Conservation (phyloP, 1,140 invertebrate species). For the Bombus affinis region DNA sequence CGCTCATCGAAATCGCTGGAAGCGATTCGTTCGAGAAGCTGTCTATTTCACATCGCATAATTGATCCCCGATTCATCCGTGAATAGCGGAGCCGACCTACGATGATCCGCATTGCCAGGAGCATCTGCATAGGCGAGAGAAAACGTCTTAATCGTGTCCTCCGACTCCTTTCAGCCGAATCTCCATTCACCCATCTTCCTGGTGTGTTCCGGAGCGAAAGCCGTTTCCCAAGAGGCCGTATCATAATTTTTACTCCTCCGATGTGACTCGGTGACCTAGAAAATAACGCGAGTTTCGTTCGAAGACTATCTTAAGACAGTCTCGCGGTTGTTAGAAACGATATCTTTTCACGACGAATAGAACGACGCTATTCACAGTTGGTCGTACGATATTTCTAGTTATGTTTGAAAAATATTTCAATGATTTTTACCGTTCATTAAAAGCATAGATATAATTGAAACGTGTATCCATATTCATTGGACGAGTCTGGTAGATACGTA, state of each 20-base stretch:
- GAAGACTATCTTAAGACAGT: neutral
- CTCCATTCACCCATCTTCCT: neutral
- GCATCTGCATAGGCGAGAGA: neutral
- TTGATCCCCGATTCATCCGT: neutral
- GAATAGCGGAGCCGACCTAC: neutral
- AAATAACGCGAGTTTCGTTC: conserved; percentile 27
- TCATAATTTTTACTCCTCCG: neutral
- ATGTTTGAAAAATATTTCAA: neutral
- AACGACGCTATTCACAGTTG: conserved; percentile 32
- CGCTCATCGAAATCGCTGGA: neutral
- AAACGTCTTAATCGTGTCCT: conserved; percentile 12
- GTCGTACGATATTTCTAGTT: neutral
- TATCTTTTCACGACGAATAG: conserved; percentile 1
- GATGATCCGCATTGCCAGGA: neutral
- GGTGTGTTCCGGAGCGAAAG: neutral
- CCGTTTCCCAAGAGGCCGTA: neutral
- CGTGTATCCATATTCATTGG: conserved; percentile 50
- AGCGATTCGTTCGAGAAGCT: neutral
- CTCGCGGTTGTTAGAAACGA: conserved; percentile 16
- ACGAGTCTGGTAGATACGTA: conserved; percentile 51
- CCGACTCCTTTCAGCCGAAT: neutral
- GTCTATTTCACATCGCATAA: neutral
- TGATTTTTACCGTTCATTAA: conserved; percentile 46
- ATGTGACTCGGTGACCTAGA: conserved; percentile 6
- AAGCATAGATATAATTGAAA: neutral